Evolutionary conservation across 2,797 vertebrate species (phyloP).

Genomic region (Molossus alvarezi): DNA sequence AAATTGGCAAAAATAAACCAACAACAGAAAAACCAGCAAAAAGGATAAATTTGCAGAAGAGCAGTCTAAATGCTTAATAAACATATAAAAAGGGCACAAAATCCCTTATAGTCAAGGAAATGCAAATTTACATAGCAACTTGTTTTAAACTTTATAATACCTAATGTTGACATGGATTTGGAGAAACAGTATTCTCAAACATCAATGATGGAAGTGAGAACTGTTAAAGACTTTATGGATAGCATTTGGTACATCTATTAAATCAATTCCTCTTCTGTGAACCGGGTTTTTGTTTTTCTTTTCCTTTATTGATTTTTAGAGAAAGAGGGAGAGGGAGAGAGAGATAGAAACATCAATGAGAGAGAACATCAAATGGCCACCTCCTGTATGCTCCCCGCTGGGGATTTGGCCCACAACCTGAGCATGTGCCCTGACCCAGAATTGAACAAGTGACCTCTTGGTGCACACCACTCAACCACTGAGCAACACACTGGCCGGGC

Average conservation of each 20-base stretch:
- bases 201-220: constrained; percentile 40
- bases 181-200: constrained; percentile 6
- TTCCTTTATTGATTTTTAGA: no score
- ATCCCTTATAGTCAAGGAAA: background rate
- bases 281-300: background rate
- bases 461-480: no score
- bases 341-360: no score
- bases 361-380: no score
- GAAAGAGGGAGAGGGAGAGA: no score
- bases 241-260: constrained; percentile 27
- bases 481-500: background rate
- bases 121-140: constrained; percentile 22
- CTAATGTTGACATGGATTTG: background rate
- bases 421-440: no score
- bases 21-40: constrained; percentile 43
- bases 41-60: constrained; percentile 1
- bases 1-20: constrained; percentile 45
- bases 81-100: background rate
- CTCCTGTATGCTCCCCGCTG: no score
- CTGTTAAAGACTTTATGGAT: background rate
- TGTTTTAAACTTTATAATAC: background rate
- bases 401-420: no score
- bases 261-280: constrained; percentile 6
- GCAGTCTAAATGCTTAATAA: background rate
- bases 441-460: no score